These are phyloP conservation scores for Bhutanitis thaidina DNA, from an alignment of 2,888 invertebrate species.

Conservation along the genomic window DNA sequence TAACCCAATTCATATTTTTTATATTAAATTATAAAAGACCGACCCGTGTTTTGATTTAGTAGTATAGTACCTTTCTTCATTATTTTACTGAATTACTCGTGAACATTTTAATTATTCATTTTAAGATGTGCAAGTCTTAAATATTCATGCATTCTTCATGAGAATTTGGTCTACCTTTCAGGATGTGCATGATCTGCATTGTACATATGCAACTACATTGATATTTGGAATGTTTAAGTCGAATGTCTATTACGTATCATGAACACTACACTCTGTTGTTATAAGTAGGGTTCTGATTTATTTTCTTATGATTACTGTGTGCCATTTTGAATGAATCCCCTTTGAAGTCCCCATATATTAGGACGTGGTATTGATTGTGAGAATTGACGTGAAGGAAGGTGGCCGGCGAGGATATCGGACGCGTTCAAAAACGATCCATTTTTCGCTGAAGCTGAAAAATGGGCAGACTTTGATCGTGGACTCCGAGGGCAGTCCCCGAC, in stretches of 20 bases:
- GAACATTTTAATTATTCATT: conserved; percentile 1
- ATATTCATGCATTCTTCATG: too few relatives aligned
- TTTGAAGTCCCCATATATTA: conserved; percentile 20
- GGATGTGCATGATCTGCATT: conserved; percentile 68
- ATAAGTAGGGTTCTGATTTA: conserved; percentile 21
- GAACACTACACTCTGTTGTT: conserved; percentile 68
- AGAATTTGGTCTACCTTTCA: conserved; percentile 5
- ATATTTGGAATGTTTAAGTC: conserved; percentile 40
- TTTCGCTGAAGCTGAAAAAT: conserved; percentile 76
- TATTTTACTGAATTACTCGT: conserved; percentile 1
- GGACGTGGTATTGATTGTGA: conserved; percentile 56
- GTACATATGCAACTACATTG: conserved; percentile 65
- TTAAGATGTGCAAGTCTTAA: background rate
- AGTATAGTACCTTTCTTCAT: conserved; percentile 67
- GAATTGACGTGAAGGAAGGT: conserved; percentile 74
- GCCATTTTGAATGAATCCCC: conserved; percentile 8
- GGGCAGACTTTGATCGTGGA: conserved; percentile 79
- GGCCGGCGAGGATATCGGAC: conserved; percentile 68
- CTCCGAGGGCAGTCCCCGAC: conserved; percentile 83
- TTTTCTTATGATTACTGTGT: conserved; percentile 7
- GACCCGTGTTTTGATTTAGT: conserved; percentile 76
- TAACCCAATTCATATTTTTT: conserved; percentile 66
- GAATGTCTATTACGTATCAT: conserved; percentile 27
- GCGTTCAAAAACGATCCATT: conserved; percentile 73
- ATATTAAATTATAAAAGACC: conserved; percentile 76